phyloP scores from a whole-genome alignment of 2,113 vertebrate species.

The Enhydra lutris region DNA sequence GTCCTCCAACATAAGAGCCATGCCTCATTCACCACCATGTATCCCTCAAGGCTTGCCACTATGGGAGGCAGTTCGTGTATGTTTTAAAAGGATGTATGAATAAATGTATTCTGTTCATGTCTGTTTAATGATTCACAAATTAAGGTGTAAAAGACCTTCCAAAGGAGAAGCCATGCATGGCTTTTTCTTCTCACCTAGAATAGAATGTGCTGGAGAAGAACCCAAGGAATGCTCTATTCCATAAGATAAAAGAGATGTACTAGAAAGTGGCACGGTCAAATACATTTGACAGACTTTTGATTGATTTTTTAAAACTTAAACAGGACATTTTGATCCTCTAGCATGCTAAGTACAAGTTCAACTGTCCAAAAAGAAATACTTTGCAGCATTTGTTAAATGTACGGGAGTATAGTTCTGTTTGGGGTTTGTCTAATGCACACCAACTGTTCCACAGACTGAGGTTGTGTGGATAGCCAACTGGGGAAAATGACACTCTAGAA shows the following conservation, averaged over 20 bases:
- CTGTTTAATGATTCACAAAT: background rate
- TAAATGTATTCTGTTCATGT: background rate
- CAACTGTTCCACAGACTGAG: background rate
- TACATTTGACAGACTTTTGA: background rate
- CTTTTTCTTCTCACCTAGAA: background rate
- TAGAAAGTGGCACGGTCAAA: background rate
- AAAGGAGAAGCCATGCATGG: background rate
- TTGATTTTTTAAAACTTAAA: background rate
- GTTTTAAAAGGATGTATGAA: background rate
- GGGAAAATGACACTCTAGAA: background rate
- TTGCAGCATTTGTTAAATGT: background rate
- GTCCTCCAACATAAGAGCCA: too few relatives aligned
- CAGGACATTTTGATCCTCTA: background rate
- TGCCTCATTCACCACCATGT: too few relatives aligned
- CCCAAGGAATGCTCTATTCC: background rate
- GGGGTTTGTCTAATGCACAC: background rate
- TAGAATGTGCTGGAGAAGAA: background rate
- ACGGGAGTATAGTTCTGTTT: background rate
- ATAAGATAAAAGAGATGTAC: background rate
- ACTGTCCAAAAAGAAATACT: background rate
- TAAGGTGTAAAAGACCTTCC: background rate
- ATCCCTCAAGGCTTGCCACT: background rate
- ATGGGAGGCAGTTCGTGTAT: background rate
- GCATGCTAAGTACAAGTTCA: background rate
- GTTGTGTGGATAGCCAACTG: background rate